phyloP scores from a whole-genome alignment of 2,888 invertebrate species.

The Azorinus chamasolen region DNA sequence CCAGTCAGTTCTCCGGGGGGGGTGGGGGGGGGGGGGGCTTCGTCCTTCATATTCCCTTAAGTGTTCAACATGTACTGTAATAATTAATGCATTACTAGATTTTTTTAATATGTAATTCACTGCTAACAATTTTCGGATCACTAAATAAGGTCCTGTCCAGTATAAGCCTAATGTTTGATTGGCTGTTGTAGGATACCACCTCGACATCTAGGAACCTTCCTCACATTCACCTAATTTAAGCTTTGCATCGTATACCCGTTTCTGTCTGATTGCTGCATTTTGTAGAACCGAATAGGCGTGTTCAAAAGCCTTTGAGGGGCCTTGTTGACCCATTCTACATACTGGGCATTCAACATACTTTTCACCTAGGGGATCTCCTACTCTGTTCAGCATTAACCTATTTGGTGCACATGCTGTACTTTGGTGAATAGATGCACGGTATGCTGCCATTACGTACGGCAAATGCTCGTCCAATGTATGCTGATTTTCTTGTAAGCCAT shows the following conservation, averaged over 20 bases:
- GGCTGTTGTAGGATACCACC: slow-evolving; percentile 25
- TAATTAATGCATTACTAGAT: not conserved
- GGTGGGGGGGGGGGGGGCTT: too few species aligned
- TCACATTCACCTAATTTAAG: slow-evolving; percentile 9
- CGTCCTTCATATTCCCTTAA: not conserved
- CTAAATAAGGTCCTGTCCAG: slow-evolving; percentile 18
- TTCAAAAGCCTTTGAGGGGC: slow-evolving; percentile 14
- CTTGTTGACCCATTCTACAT: slow-evolving; percentile 38
- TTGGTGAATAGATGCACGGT: slow-evolving; percentile 40
- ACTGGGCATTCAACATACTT: slow-evolving; percentile 16
- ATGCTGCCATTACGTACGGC: slow-evolving; percentile 53
- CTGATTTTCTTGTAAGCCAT: slow-evolving; percentile 38
- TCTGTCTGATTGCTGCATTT: slow-evolving; percentile 11
- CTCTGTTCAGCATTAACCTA: slow-evolving; percentile 48
- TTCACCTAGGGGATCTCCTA: slow-evolving; percentile 26
- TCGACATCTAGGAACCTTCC: slow-evolving; percentile 15
- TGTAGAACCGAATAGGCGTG: slow-evolving; percentile 10
- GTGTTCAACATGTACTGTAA: slow-evolving; percentile 4
- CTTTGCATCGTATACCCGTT: slow-evolving; percentile 15
- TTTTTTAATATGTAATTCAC: not conserved
- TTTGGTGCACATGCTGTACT: slow-evolving; percentile 54
- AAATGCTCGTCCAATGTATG: slow-evolving; percentile 64
- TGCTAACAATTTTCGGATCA: not conserved
- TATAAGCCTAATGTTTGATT: slow-evolving; percentile 13
- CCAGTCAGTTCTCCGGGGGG: not conserved